Evolutionary conservation across 2,888 invertebrate species (phyloP).

Genomic region (Drosophila peninsularis): DNA sequence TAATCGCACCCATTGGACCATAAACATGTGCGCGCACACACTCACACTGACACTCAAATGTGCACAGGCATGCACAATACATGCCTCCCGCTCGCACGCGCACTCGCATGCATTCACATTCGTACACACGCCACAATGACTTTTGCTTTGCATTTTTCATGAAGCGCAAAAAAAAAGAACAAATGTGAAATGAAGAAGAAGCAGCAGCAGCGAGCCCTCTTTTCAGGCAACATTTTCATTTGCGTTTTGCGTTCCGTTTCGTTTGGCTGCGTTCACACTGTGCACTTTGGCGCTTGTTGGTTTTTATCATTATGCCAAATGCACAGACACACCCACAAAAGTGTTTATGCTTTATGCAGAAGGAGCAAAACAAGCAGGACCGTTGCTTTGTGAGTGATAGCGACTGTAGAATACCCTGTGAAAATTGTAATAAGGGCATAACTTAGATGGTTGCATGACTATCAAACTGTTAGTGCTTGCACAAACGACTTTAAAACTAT

Average conservation of each 20-base stretch:
- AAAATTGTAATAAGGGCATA: neutral
- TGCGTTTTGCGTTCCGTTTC: conserved; percentile 43
- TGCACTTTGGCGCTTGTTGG: conserved; percentile 60
- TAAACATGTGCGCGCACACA: conserved; percentile 24
- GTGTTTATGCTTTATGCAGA: too few species aligned
- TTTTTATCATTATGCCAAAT: conserved; percentile 64
- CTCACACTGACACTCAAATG: neutral
- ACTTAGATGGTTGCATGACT: neutral
- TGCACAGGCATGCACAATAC: conserved; percentile 4
- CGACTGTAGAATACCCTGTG: neutral
- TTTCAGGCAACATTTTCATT: conserved; percentile 49
- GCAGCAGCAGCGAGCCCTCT: conserved; percentile 20
- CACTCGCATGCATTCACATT: conserved; percentile 3
- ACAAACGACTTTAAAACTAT: neutral
- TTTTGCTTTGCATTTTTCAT: conserved; percentile 60
- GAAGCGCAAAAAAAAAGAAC: conserved; percentile 20
- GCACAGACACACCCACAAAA: conserved; percentile 50
- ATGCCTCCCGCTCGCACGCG: conserved; percentile 5
- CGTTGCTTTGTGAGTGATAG: neutral
- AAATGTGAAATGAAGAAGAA: conserved; percentile 16
- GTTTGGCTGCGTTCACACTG: conserved; percentile 42
- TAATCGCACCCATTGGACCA: conserved; percentile 60
- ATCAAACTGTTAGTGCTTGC: neutral
- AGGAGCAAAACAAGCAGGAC: neutral
- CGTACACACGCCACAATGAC: conserved; percentile 42